These are phyloP conservation scores for Agonopterix heracliana DNA, from an alignment of 2,888 invertebrate genomes.

Conservation along the genomic window DNA sequence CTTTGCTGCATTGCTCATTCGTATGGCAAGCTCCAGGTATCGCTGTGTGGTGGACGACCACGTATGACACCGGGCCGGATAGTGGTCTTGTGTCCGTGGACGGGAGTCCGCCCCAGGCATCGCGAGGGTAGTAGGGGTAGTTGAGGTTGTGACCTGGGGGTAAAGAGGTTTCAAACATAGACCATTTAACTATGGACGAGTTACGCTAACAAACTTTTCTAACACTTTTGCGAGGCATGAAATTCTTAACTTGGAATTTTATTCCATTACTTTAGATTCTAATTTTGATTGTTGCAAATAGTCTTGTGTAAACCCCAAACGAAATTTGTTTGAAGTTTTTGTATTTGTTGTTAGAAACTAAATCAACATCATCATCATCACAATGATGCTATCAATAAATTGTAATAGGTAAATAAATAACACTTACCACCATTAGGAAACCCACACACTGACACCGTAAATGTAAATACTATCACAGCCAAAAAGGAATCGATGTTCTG, in stretches of 20 bases:
- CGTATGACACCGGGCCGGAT: slow-evolving; percentile 77
- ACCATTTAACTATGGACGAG: too few species aligned
- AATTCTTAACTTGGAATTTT: not conserved
- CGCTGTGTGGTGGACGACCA: slow-evolving; percentile 84
- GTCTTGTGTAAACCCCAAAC: too few species aligned
- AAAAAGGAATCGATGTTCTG: not conserved
- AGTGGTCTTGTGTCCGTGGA: slow-evolving; percentile 62
- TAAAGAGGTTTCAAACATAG: not conserved
- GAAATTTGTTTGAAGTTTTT: too few species aligned
- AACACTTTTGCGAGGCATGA: not conserved
- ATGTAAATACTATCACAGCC: not conserved
- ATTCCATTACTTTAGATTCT: too few species aligned
- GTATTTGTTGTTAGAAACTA: too few species aligned
- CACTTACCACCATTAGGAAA: not conserved
- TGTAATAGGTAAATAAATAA: too few species aligned
- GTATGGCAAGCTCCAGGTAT: slow-evolving; percentile 77
- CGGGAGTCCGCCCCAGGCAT: slow-evolving; percentile 77
- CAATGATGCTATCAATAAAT: too few species aligned
- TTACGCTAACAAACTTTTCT: too few species aligned
- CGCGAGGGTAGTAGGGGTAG: slow-evolving; percentile 44
- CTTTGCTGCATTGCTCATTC: slow-evolving; percentile 63
- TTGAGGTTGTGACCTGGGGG: not conserved
- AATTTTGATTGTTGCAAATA: too few species aligned
- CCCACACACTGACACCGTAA: not conserved
- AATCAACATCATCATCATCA: too few species aligned